Evolutionary conservation across 2,113 vertebrate species (phyloP).

Genomic region (Hyperopisus bebe): DNA sequence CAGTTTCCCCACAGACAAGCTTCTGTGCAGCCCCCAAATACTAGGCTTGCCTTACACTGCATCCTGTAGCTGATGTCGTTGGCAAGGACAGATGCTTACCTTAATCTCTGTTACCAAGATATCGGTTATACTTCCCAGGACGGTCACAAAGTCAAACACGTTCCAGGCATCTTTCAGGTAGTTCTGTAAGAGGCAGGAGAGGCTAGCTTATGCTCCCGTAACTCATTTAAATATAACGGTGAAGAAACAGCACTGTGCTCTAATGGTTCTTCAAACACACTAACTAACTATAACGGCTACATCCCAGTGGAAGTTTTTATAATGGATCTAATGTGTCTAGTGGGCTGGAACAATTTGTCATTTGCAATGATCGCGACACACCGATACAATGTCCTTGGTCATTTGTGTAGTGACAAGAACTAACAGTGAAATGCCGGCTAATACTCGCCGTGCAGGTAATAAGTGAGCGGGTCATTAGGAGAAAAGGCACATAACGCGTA

Average conservation of each 20-base stretch:
- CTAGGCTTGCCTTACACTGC: background rate
- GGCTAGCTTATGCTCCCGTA: background rate
- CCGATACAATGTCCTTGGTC: background rate
- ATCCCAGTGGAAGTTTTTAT: background rate
- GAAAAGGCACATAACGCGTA: background rate
- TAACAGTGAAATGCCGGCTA: background rate
- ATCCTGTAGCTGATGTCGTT: background rate
- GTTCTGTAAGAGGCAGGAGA: conserved; percentile 61
- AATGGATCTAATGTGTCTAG: background rate
- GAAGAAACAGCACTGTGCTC: background rate
- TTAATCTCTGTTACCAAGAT: conserved; percentile 96
- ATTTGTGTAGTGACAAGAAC: background rate
- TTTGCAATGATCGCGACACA: background rate
- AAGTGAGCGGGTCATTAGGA: background rate
- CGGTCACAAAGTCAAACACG: conserved; percentile 94
- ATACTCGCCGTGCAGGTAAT: background rate
- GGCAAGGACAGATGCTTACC: conserved; percentile 60
- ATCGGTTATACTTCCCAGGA: conserved; percentile 97
- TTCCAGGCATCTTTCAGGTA: conserved; percentile 97
- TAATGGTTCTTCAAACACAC: background rate
- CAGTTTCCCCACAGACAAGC: background rate
- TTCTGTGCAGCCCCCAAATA: background rate
- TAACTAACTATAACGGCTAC: background rate
- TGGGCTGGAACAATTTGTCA: background rate
- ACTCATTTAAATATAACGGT: background rate